Conservation (phyloP, 2,113 vertebrate genomes). For the Herpailurus yagouaroundi region DNA sequence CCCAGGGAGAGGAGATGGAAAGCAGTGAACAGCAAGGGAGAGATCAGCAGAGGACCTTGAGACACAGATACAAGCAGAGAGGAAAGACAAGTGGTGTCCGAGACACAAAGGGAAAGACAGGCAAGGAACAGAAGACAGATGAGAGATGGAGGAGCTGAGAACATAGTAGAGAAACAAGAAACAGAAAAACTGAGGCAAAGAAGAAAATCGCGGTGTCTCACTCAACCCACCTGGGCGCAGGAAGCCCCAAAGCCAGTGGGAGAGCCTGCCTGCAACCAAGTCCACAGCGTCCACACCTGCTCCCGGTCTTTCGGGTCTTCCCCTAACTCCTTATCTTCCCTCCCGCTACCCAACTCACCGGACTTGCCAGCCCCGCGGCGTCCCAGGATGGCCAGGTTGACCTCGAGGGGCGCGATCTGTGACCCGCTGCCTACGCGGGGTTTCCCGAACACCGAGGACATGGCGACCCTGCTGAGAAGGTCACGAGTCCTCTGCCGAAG, state of each 20-base stretch:
- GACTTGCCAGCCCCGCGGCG: constrained; percentile 92
- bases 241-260: neutral
- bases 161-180: neutral
- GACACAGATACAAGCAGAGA: neutral
- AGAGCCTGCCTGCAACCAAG: neutral
- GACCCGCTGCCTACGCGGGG: constrained; percentile 78
- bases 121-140: neutral
- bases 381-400: constrained; percentile 92
- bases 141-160: neutral
- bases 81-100: neutral
- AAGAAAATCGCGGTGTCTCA: neutral
- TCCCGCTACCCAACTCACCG: constrained; percentile 83
- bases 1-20: neutral
- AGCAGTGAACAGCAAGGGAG: no score
- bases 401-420: constrained; percentile 83
- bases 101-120: neutral
- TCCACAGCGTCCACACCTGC: neutral
- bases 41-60: neutral
- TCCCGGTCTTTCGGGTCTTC: no score
- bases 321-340: neutral
- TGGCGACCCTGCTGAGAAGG: constrained; percentile 61
- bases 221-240: neutral
- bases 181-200: constrained; percentile 31
- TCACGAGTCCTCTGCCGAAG: neutral
- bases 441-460: constrained; percentile 93